Base-by-base conservation (phyloP, 2,888 invertebrate genomes). In the Drosophila subquinaria region DNA sequence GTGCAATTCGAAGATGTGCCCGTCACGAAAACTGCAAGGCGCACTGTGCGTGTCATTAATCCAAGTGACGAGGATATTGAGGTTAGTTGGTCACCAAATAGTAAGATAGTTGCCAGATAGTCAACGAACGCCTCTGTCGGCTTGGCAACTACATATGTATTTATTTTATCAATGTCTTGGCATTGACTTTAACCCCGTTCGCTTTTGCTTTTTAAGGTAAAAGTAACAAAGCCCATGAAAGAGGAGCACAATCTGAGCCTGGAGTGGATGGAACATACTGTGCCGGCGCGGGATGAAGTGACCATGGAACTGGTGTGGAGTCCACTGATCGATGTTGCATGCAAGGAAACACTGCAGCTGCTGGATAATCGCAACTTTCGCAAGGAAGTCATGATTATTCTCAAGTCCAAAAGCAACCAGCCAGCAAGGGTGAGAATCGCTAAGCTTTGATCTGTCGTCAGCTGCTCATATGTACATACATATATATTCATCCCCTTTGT, bases 1-100 rank as follows among this genome's bases (percentile, higher is more conserved):
- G 94, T 96, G 17, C 93, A 94, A n/a, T 96, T 96, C 85, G 95
- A 95, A 73, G 94, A 95, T 93, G 94, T 96, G 63, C 92, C 94
- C 6, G 93, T 95, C 63, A 94, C 95, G 15, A 93, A 94, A 47
- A 92, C 93, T 11, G 94, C 94, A 62, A 93, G 93, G 62, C 94
- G 94, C 75, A 92, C 93, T 55, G 91, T 96, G 66, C 93, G 94
- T 79, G 92, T 96, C 13, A 92, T 93, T 56, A 96, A 96, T 92
- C 95, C 95, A 11, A 92, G 93, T 17, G 86, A 91, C 33, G 89
- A 90, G 20, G 91, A 93, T 70, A 91, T 94, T 74, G 89, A 93
- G 91, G 94, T 94, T 91, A 90, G 81, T 75, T 55, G 53, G 50
- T 15, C 17, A 8, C 40, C 33, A 42, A 8, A 2, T 30, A 8